Percentiles rank a stretch among this genome's conserved stretches.
These are phyloP conservation scores for Hoplodrina blanda DNA, from an alignment of 2,888 invertebrate genomes.

Conservation along the genomic window DNA sequence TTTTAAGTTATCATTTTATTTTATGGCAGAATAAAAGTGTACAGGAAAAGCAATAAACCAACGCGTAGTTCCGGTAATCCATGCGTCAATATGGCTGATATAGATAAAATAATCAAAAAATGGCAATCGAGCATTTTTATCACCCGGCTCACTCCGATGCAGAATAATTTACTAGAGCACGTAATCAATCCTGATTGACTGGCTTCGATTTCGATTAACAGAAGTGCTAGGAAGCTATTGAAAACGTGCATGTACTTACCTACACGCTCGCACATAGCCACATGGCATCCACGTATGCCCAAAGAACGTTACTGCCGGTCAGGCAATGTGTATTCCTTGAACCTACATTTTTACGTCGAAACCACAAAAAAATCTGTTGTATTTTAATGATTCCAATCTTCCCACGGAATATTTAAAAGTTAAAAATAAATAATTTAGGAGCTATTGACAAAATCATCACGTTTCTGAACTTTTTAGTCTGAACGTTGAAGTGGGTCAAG, in stretches of 20 bases:
- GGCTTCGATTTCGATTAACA: slow-evolving; percentile 28
- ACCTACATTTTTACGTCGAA: slow-evolving; percentile 32
- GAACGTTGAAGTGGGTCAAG: slow-evolving; percentile 57
- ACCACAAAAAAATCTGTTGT: slow-evolving; percentile 28
- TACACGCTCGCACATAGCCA: background rate
- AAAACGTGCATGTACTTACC: slow-evolving; percentile 10
- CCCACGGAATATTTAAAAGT: slow-evolving; percentile 50
- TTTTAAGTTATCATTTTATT: background rate
- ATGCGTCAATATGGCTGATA: background rate
- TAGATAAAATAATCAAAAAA: slow-evolving; percentile 8
- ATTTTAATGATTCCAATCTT: slow-evolving; percentile 30
- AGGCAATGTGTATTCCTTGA: slow-evolving; percentile 16
- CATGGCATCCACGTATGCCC: background rate
- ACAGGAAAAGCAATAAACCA: background rate
- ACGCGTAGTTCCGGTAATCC: background rate
- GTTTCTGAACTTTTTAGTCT: slow-evolving; percentile 55
- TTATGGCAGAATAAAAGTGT: background rate
- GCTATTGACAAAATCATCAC: slow-evolving; percentile 60
- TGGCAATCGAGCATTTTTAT: background rate
- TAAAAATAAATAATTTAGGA: slow-evolving; percentile 22
- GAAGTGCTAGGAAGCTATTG: slow-evolving; percentile 17
- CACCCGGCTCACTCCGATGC: slow-evolving; percentile 1
- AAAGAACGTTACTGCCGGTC: background rate
- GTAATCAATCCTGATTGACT: slow-evolving; percentile 26
- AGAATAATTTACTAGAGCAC: slow-evolving; percentile 29